Evolutionary conservation across 2,888 invertebrate genomes (phyloP).

Genomic region (Cryptosula pallasiana): DNA sequence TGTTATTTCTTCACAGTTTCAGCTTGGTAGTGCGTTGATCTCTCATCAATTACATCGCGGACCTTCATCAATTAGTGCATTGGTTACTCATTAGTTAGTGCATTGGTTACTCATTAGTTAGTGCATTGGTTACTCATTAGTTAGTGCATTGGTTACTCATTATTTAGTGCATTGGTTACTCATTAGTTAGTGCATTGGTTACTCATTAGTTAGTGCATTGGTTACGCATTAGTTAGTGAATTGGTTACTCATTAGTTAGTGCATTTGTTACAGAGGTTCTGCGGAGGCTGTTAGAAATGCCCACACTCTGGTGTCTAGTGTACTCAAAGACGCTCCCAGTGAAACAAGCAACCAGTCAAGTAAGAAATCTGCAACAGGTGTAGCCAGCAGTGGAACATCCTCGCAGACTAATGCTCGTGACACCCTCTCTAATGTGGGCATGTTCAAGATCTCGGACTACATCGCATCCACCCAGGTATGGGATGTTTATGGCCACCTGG

Average conservation of each 20-base stretch:
- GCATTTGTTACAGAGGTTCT: slow-evolving; percentile 64
- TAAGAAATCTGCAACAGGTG: slow-evolving; percentile 27
- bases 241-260: background rate
- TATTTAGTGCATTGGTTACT: no score
- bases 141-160: no score
- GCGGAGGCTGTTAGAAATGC: slow-evolving; percentile 89
- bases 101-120: no score
- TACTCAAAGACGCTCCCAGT: slow-evolving; percentile 87
- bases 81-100: no score
- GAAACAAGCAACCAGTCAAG: slow-evolving; percentile 44
- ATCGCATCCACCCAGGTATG: slow-evolving; percentile 19
- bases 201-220: no score
- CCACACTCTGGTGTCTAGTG: slow-evolving; percentile 77
- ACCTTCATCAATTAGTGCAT: no score
- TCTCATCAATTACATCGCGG: no score
- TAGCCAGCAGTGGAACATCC: background rate
- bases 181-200: no score
- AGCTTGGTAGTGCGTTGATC: no score
- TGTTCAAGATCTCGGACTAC: slow-evolving; percentile 24
- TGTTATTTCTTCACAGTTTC: no score
- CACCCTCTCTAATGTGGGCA: background rate
- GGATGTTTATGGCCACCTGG: background rate
- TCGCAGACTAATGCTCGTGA: background rate
- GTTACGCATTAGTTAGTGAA: no score
- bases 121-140: no score